Percentiles rank a stretch among this genome's conserved stretches.
phyloP scores from a whole-genome alignment of 2,113 vertebrate species.

The Rhinichthys klamathensis region DNA sequence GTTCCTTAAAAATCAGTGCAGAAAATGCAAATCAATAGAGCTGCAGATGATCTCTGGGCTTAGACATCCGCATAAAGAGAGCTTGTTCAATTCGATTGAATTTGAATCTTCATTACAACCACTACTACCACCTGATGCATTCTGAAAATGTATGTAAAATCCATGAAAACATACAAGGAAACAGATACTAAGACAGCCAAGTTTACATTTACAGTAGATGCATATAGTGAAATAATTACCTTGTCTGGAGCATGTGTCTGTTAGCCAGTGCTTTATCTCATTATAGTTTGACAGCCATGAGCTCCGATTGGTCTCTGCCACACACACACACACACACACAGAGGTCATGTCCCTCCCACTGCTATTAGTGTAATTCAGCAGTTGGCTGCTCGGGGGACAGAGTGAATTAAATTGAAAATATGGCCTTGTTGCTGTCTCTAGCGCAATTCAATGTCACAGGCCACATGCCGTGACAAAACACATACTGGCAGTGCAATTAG shows the following conservation, averaged over 20 bases:
- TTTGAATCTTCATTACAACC: neutral
- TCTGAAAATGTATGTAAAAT: neutral
- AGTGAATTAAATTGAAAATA: slow-evolving; percentile 49
- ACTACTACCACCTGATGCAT: neutral
- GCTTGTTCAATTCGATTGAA: neutral
- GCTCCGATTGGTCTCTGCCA: slow-evolving; percentile 22
- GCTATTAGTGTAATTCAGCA: slow-evolving; percentile 40
- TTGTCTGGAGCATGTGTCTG: slow-evolving; percentile 12
- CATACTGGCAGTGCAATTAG: slow-evolving; percentile 35
- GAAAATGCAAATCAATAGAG: neutral
- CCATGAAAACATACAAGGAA: neutral
- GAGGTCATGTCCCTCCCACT: slow-evolving; percentile 26
- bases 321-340: neutral
- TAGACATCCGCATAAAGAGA: neutral
- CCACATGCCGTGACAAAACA: slow-evolving; percentile 17
- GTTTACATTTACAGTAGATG: neutral
- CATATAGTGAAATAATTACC: neutral
- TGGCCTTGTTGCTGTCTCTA: slow-evolving; percentile 27
- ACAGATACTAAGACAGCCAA: neutral
- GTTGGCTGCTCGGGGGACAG: slow-evolving; percentile 11
- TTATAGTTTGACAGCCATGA: slow-evolving; percentile 20
- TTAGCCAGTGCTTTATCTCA: slow-evolving; percentile 17
- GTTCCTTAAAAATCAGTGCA: neutral
- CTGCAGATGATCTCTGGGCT: neutral
- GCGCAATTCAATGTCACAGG: slow-evolving; percentile 4